These are phyloP conservation scores for Fregata magnificens DNA, from an alignment of 2,113 vertebrate genomes.

Conservation along the genomic window DNA sequence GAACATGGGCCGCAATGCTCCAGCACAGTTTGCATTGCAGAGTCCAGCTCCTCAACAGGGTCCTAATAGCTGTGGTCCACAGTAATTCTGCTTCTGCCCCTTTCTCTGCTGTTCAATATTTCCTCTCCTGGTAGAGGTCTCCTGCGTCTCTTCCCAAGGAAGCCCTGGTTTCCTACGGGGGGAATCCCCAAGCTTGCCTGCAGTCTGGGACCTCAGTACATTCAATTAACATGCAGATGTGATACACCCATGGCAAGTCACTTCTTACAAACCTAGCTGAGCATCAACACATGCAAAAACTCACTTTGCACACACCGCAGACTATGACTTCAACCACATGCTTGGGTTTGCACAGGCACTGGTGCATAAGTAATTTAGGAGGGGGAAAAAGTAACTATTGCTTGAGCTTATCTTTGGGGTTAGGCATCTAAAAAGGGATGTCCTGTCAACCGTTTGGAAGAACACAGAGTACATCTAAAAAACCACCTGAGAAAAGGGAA, in stretches of 20 bases:
- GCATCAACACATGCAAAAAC: neutral
- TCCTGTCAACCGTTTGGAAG: slow-evolving; percentile 28
- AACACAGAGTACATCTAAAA: slow-evolving; percentile 30
- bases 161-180: neutral
- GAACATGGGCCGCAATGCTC: fast-evolving
- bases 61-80: neutral
- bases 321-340: neutral
- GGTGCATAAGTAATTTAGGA: slow-evolving; percentile 5
- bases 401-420: slow-evolving; percentile 37
- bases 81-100: neutral
- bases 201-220: neutral
- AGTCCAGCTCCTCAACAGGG: neutral
- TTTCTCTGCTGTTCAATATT: neutral
- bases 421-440: slow-evolving; percentile 21
- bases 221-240: neutral
- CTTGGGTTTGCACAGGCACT: neutral
- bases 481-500: slow-evolving; percentile 50
- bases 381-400: neutral
- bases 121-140: neutral
- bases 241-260: neutral
- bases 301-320: neutral
- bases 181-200: neutral
- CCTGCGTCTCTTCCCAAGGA: neutral
- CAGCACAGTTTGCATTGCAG: neutral
- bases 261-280: neutral